These are phyloP conservation scores for Stercorarius parasiticus DNA, from an alignment of 2,113 vertebrate species.

Conservation along the genomic window DNA sequence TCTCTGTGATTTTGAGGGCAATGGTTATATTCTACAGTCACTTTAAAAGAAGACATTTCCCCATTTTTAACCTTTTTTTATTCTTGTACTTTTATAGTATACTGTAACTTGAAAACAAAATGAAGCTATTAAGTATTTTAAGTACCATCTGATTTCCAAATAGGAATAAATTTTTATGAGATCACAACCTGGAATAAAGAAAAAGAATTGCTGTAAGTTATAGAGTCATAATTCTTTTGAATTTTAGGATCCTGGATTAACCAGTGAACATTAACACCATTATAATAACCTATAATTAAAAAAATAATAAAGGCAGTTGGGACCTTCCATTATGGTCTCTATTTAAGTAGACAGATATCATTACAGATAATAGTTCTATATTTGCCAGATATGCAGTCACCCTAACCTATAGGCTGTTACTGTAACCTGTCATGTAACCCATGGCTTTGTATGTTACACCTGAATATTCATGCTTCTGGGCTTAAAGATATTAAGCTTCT, in stretches of 20 bases:
- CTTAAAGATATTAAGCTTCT: slow-evolving; percentile 24
- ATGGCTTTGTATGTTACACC: not conserved
- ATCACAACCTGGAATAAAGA: slow-evolving; percentile 49
- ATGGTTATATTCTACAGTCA: not conserved
- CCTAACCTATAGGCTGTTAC: slow-evolving; percentile 28
- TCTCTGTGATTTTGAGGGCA: not conserved
- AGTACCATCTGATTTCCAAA: slow-evolving; percentile 51
- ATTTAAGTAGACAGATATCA: slow-evolving; percentile 49
- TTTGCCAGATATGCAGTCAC: slow-evolving; percentile 17
- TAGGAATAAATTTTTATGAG: slow-evolving; percentile 38
- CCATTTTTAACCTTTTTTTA: not conserved
- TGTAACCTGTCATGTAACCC: slow-evolving; percentile 17
- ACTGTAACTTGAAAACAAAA: slow-evolving; percentile 48
- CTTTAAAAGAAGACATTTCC: not conserved
- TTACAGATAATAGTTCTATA: slow-evolving; percentile 37
- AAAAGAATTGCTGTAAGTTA: slow-evolving; percentile 61
- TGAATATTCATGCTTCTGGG: not conserved
- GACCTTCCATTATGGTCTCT: slow-evolving; percentile 36
- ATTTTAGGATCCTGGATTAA: slow-evolving; percentile 45
- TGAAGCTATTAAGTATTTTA: slow-evolving; percentile 41
- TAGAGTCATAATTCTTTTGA: slow-evolving; percentile 42
- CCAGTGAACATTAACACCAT: slow-evolving; percentile 37
- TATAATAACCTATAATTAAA: slow-evolving; percentile 60
- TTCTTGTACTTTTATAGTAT: not conserved
- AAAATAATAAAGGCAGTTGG: slow-evolving; percentile 52